A percentile compares a stretch with the other conserved stretches of the same genome.
Evolutionary conservation across 2,888 invertebrate genomes (phyloP).

Genomic region (Onchidella celtica): DNA sequence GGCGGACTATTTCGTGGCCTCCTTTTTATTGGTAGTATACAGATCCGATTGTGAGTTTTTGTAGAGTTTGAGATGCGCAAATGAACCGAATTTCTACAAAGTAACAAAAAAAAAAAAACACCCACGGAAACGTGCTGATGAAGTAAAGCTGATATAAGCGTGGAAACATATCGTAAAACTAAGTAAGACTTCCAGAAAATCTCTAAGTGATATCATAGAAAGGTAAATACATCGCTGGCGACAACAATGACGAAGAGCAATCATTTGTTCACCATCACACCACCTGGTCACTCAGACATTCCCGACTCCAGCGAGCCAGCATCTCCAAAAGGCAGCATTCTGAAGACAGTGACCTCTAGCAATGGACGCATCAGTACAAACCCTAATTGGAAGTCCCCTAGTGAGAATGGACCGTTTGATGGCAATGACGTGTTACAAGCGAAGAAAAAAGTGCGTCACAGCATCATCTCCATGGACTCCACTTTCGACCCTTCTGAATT

Average conservation of each 20-base stretch:
- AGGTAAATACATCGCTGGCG: too few species aligned
- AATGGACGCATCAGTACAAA: slow-evolving; percentile 3
- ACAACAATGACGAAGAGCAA: neutral
- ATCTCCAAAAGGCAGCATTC: slow-evolving; percentile 6
- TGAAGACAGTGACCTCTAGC: neutral
- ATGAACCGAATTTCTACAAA: too few species aligned
- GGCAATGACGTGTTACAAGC: neutral
- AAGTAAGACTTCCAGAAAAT: too few species aligned
- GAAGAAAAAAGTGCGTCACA: slow-evolving; percentile 24
- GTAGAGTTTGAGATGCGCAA: too few species aligned
- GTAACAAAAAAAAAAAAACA: too few species aligned
- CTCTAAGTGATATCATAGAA: too few species aligned
- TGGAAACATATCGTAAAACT: too few species aligned
- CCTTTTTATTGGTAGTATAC: too few species aligned
- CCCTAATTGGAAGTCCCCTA: neutral
- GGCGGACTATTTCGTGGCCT: too few species aligned
- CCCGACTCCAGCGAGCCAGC: neutral
- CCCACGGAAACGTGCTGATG: too few species aligned
- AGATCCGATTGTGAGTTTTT: too few species aligned
- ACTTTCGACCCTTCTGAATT: neutral
- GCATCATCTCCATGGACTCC: slow-evolving; percentile 34
- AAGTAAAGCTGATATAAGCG: too few species aligned
- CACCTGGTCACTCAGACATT: neutral
- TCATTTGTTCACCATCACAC: neutral
- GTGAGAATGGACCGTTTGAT: neutral